Base-by-base conservation (phyloP, 2,797 vertebrate genomes). In the Sphaeramia orbicularis region DNA sequence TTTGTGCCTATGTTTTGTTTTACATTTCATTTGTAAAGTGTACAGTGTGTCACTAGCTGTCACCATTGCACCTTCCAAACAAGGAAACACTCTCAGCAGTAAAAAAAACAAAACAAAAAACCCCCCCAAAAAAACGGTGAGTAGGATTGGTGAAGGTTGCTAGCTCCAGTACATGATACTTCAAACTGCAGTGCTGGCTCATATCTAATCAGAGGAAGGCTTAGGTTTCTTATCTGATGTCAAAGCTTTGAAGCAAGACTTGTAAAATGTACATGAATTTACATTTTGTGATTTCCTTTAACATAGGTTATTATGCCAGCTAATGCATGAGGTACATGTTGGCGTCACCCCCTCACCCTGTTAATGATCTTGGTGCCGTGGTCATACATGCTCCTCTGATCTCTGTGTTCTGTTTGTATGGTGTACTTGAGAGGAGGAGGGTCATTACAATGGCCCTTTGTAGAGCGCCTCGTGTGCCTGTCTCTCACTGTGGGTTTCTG, bases 361-460 rank as follows among this genome's bases (percentile, higher is more conserved):
- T 48, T 71, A 60, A 79, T 73, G n/a, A 74, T 83, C 79, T 80
- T 67, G 72, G 69, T 40, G 50, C 52, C 19, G 59, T 78, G 56
- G 58, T 71, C 67, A 45, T 64, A 69, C 53, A 40, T 70, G 64
- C 76, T 71, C 42, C 76, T 86, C 84, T 86, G 80, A 91, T 90
- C 81, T 87, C 64, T 56, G 24, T 87, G 80, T 84, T 88, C 58
- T 74, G 67, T 86, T 79, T 88, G 80, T 74, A 42, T 85, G 79
- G 59, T 30, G 38, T 47, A 54, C 75, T 84, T 68, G 67, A 88
- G 85, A 51, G 66, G 76, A 80, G 72, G 80, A 80, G 81, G 76
- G 70, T 77, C 76, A 72, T 85, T 60, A 91, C 90, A 91, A 91
- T 86, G 88, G 81, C 67, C 74, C 88, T 91, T 92, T 93, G 91